These are phyloP conservation scores for Hydrochoerus hydrochaeris DNA, from an alignment of 2,113 vertebrate genomes.

Conservation along the genomic window DNA sequence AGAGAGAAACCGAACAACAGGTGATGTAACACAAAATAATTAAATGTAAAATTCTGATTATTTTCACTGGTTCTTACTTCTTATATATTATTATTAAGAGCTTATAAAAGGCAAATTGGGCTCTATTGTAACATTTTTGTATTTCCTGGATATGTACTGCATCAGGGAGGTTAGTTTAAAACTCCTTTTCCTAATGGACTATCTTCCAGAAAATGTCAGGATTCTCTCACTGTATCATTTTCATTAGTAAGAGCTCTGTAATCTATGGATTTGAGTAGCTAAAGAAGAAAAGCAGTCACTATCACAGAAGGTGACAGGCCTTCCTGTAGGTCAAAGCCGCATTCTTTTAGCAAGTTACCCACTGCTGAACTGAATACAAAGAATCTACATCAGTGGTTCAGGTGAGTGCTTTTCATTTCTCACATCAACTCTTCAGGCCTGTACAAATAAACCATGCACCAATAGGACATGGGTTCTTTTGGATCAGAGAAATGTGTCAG, in stretches of 20 bases:
- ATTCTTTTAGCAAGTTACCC: neutral
- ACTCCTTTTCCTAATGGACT: conserved; percentile 41
- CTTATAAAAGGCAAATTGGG: conserved; percentile 16
- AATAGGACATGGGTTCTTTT: neutral
- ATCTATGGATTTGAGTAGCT: conserved; percentile 42
- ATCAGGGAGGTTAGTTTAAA: conserved; percentile 25
- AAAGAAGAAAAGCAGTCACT: neutral
- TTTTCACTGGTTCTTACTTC: conserved; percentile 53
- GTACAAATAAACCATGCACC: conserved; percentile 36
- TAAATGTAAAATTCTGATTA: conserved; percentile 56
- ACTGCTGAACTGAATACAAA: neutral
- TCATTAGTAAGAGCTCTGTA: neutral
- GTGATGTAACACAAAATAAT: conserved; percentile 54
- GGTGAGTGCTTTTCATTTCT: neutral
- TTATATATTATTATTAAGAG: neutral
- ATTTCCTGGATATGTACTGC: conserved; percentile 15
- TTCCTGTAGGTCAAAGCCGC: neutral
- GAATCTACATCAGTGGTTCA: neutral
- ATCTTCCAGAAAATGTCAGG: conserved; percentile 38
- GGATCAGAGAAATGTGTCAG: conserved; percentile 62
- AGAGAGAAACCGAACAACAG: conserved; percentile 55
- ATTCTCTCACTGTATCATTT: conserved; percentile 9
- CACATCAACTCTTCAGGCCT: neutral
- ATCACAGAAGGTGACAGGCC: neutral
- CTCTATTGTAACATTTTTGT: conserved; percentile 30